Percentiles rank a stretch among this genome's conserved stretches.
Conservation (phyloP, 2,797 vertebrate genomes). For the Champsocephalus esox region DNA sequence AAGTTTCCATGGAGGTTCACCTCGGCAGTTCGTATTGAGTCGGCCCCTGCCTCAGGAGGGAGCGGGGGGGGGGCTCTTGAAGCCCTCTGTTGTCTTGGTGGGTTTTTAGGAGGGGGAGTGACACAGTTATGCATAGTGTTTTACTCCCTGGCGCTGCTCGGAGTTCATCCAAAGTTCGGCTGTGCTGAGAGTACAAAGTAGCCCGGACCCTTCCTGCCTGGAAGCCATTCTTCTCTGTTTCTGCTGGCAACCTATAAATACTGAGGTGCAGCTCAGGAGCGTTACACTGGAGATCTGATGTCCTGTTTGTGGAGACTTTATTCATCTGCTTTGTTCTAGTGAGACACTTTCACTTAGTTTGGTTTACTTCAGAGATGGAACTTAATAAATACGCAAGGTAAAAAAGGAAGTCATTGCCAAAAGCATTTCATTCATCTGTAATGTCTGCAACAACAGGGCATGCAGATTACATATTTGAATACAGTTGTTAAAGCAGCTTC, state of each 20-base stretch:
- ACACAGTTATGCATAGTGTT: slow-evolving; percentile 80
- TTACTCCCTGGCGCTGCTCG: slow-evolving; percentile 82
- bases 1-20: slow-evolving; percentile 80
- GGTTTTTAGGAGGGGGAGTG: slow-evolving; percentile 60
- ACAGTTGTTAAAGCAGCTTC: too few species aligned
- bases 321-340: slow-evolving; percentile 24
- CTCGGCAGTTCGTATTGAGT: slow-evolving; percentile 81
- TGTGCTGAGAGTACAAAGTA: slow-evolving; percentile 90
- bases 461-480: too few species aligned
- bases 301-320: slow-evolving; percentile 26
- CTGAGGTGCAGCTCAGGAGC: slow-evolving; percentile 52
- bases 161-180: slow-evolving; percentile 98
- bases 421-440: too few species aligned
- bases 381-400: too few species aligned
- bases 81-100: slow-evolving; percentile 79
- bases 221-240: slow-evolving; percentile 75
- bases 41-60: slow-evolving; percentile 79
- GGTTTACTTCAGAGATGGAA: too few species aligned
- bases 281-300: slow-evolving; percentile 33
- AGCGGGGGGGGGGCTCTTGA: slow-evolving; percentile 74
- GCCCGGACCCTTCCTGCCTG: slow-evolving; percentile 92
- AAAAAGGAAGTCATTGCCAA: too few species aligned
- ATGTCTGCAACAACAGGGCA: too few species aligned
- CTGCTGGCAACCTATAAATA: slow-evolving; percentile 62
- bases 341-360: not conserved